Base-by-base conservation (phyloP, 92 coral and sea anemone species). In the Umimayanthus kanabou region DNA sequence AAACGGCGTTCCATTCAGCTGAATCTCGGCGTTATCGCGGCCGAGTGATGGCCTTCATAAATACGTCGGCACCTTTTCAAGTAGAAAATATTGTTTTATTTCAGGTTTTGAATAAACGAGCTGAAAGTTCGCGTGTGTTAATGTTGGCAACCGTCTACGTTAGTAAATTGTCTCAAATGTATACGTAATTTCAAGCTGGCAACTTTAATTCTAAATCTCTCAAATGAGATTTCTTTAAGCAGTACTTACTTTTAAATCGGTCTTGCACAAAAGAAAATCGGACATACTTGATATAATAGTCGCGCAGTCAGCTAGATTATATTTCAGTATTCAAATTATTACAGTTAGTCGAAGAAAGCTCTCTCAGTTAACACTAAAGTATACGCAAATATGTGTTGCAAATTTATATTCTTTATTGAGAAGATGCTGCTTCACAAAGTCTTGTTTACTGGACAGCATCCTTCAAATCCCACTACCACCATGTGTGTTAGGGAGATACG, bases 1-100 rank as follows among this genome's bases (percentile, higher is more conserved):
- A 23, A 20, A 20, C 22, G 25, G n/a, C 23, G 25, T 14, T 61
- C 50, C n/a, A 23, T 61, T 20, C 69, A 61, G 26, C 4, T 22
- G 69, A 18, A 18, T 39, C 30, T 6, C 53, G 40, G 53, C 79
- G 28, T 39, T 18, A 75, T 75, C 79, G 22, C 47, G 58, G 50
- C 47, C 23, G 70, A 39, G 22, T 82, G 87, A 83, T 45, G 39
- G 26, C 23, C 64, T 30, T 70, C 15, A 70, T 71, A 45, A 83
- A 30, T 29, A 11, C 29, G 87, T 83, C 87, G 87, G 87, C 87
- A 70, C 87, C 71, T 47, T 69, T 72, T 83, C 64, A 83, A 81
- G 85, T 43, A 28, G 45, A 83, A 83, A 83, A 45, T 80, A 69
- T 83, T 83, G 79, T 75, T 75, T 75, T 40, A 45, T 70, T 83